Evolutionary conservation across 2,797 vertebrate genomes (phyloP).

Genomic region (Trachurus trachurus): DNA sequence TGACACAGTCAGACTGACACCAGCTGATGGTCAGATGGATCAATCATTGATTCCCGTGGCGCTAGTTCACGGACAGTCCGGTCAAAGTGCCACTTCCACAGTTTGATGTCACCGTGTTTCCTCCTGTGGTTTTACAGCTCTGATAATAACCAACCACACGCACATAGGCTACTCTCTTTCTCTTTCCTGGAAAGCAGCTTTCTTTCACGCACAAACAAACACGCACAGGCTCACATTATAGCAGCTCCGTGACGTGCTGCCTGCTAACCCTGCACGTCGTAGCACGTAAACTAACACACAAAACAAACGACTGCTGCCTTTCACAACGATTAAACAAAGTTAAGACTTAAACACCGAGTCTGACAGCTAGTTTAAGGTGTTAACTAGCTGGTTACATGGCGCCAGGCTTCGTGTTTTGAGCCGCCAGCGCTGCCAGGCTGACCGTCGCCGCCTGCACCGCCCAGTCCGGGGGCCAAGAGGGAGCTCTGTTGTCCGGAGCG

Average conservation of each 20-base stretch:
- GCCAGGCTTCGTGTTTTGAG: not conserved
- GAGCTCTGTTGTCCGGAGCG: not conserved
- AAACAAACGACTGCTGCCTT: not conserved
- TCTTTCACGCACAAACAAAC: not conserved
- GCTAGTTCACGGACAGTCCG: not conserved
- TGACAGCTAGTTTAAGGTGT: not conserved
- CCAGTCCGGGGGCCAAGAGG: conserved; percentile 38
- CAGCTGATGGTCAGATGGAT: not conserved
- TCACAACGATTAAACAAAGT: fast-evolving
- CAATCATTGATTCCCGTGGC: conserved; percentile 46
- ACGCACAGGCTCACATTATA: not conserved
- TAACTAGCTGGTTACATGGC: not conserved
- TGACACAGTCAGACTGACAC: too few relatives aligned
- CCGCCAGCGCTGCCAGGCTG: not conserved
- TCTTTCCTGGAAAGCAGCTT: not conserved
- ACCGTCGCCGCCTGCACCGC: conserved; percentile 40
- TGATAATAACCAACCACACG: fast-evolving
- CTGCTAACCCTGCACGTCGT: not conserved
- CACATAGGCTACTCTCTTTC: not conserved
- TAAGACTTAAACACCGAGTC: not conserved
- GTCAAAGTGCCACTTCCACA: conserved; percentile 21
- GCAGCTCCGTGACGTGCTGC: conserved; percentile 3
- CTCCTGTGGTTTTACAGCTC: not conserved
- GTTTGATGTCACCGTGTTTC: not conserved
- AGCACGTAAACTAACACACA: not conserved